phyloP scores from a whole-genome alignment of 2,113 vertebrate genomes.

The Lucifuga dentata region DNA sequence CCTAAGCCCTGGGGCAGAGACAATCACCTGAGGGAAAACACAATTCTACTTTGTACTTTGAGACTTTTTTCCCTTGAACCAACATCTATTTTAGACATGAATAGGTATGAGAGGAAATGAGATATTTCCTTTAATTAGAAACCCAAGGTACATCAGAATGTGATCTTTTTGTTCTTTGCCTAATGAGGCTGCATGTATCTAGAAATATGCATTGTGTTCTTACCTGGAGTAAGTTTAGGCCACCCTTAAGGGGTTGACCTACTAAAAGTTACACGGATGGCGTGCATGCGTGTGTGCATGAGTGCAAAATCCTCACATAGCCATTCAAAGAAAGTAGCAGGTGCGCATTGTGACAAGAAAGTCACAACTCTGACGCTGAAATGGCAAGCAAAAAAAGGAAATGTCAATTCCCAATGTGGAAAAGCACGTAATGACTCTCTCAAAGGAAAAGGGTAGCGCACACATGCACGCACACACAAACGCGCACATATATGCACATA shows the following conservation, averaged over 20 bases:
- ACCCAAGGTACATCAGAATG: slow-evolving; percentile 63
- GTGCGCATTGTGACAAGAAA: slow-evolving; percentile 56
- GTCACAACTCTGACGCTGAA: slow-evolving; percentile 46
- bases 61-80: slow-evolving; percentile 43
- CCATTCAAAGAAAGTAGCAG: slow-evolving; percentile 41
- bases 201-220: slow-evolving; percentile 70
- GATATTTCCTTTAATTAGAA: slow-evolving; percentile 81
- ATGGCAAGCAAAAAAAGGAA: slow-evolving; percentile 57
- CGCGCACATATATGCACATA: slow-evolving; percentile 9
- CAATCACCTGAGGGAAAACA: slow-evolving; percentile 72
- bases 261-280: slow-evolving; percentile 72
- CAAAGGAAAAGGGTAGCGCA: slow-evolving; percentile 47
- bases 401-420: slow-evolving; percentile 65
- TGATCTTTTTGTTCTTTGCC: slow-evolving; percentile 78
- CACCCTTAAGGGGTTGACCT: slow-evolving; percentile 77
- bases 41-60: slow-evolving; percentile 72
- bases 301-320: slow-evolving; percentile 30
- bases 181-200: slow-evolving; percentile 76
- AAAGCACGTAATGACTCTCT: slow-evolving; percentile 64
- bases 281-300: background rate
- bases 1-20: slow-evolving; percentile 65
- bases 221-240: slow-evolving; percentile 75
- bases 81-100: slow-evolving; percentile 78
- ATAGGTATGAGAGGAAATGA: slow-evolving; percentile 79
- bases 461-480: slow-evolving; percentile 4